Conservation (phyloP, 2,113 vertebrate species). For the Pongo abelii region DNA sequence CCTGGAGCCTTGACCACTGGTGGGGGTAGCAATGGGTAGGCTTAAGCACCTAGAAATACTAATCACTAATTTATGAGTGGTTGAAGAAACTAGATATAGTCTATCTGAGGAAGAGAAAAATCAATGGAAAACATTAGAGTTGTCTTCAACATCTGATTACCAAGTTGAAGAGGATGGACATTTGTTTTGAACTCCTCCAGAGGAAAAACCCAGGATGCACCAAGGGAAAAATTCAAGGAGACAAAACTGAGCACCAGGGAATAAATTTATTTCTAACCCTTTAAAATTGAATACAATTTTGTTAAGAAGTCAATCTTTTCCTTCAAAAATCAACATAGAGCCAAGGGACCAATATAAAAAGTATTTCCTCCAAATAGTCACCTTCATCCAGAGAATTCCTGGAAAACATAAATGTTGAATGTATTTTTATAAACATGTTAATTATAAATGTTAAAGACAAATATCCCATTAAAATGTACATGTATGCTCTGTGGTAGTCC, state of each 20-base stretch:
- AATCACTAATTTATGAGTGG: neutral
- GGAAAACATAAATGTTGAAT: neutral
- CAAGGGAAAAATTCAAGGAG: neutral
- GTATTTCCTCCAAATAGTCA: neutral
- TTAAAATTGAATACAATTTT: neutral
- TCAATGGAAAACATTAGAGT: neutral
- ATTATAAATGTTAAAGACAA: conserved; percentile 3
- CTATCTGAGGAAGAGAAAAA: neutral
- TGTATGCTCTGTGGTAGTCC: neutral
- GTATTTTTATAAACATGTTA: neutral
- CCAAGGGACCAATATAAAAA: neutral
- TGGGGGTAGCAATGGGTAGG: neutral
- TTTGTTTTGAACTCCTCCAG: neutral
- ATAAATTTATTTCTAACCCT: neutral
- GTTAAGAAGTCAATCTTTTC: neutral
- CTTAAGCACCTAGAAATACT: neutral
- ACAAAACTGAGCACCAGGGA: neutral
- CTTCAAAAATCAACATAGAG: neutral
- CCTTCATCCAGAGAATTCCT: neutral
- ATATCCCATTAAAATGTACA: neutral
- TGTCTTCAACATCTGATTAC: neutral
- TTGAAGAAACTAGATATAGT: neutral
- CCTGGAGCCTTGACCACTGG: no score
- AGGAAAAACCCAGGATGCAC: neutral
- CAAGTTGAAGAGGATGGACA: neutral